Base-by-base conservation (phyloP, 2,797 vertebrate genomes). In the Prionace glauca region DNA sequence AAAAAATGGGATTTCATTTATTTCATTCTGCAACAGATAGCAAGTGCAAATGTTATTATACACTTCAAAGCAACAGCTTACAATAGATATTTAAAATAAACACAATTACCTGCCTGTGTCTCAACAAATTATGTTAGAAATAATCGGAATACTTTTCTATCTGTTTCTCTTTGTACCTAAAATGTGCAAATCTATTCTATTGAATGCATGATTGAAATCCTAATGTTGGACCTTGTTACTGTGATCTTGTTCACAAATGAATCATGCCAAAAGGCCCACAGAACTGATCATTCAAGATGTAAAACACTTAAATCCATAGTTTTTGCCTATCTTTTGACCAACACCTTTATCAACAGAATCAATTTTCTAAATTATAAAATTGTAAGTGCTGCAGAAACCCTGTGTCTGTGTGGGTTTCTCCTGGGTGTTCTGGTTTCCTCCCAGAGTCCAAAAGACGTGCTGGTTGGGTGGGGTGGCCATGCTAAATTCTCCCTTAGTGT, bases 1-100 rank as follows among this genome's bases (percentile, higher is more conserved):
- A 96, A 99, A 99, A 97, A 99, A 99, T 9, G 99, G 99, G 96
- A 99, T 98, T 96, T 99, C 99, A 92, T 99, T 99, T 96, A 99
- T 98, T 96, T 99, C 99, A 97, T 99, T 99, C 99, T 99, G 97
- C 95, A 96, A 96, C 29, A 41, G 41, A 94, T 50, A 86, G 77
- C 24, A 95, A 74, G 22, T 84, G 95, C 67, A 26, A 86, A 3
- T 56, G 56, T 74, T 74, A 50, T 50, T 29, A 95, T 77, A 72
- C 32, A 95, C 1, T 56, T 32, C 69, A 77, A 95, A 74, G 93
- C 41, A 74, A 77, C 24, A 60, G 71, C 4, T 77, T 71, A 56
- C 41, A 77, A 16, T 18, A 94, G 24, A 56, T 94, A 94, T 95
- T 94, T 77, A 95, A 92, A 94, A 50, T 1, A 56, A 74, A 95